Base-by-base conservation (phyloP, 1,140 invertebrate genomes). In the Rhyzopertha dominica region DNA sequence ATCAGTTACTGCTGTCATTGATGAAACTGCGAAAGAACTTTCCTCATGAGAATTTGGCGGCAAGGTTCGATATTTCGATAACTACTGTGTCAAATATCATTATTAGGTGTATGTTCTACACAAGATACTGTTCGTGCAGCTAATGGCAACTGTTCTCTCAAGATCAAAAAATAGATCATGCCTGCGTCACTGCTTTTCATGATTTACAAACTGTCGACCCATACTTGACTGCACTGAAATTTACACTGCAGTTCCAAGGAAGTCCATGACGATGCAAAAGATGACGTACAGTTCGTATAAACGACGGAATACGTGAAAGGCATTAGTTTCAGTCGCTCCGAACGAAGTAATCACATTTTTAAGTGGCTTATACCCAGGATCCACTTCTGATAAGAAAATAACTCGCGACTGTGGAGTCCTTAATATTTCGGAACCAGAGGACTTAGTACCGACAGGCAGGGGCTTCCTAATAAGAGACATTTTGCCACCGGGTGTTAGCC, bases 201-300 rank as follows among this genome's bases (percentile, higher is more conserved):
- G 9, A 26, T 50, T 46, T 41, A 40, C 43, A 40, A 39, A 50
- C 29, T 50, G 48, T 32, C 29, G 48, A 18, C 17, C 30, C 5
- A 31, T 49, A 13, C 9, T 49, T 12, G 41, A 49, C 30, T 49
- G 48, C 25, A 50, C 43, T 22, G 37, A 51, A 42, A 38, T 51
- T 13, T 47, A 7, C 24, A 51, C 37, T 19, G 31, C 31, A 13
- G 49, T 40, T 12, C 19, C 45, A 9, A 24, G 43, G 29, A 32
- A 13, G 14, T 38, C 31, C 13, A 51, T 48, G 38, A 20, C 19
- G 35, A 25, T 2, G n/a, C 46, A 48, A 35, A 40, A 47, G 24
- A 32, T 26, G 13, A 47, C 36, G 5, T 47, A 19, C 25, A 47
- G 44, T 31, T n/a, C 23, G 14, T 47, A 47, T 24, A 47, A 47